A percentile compares a stretch with the other conserved stretches of the same genome.
phyloP scores from a whole-genome alignment of 2,797 vertebrate species.

The Chelidonichthys spinosus region DNA sequence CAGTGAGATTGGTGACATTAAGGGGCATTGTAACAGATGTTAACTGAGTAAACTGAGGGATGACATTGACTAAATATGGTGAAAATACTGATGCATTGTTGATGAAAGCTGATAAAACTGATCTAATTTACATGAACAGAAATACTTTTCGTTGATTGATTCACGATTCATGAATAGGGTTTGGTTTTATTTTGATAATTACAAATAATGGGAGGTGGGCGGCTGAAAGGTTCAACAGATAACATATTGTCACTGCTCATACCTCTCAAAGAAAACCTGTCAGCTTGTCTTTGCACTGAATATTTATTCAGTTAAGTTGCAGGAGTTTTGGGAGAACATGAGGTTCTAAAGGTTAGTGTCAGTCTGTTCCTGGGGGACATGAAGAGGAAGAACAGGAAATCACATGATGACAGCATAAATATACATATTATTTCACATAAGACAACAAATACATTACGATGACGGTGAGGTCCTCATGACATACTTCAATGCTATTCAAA shows the following conservation, averaged over 20 bases:
- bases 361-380: background rate
- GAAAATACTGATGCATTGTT: too few species aligned
- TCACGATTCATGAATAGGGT: background rate
- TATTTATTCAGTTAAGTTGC: background rate
- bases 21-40: too few species aligned
- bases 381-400: background rate
- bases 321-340: background rate
- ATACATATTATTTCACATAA: background rate
- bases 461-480: background rate
- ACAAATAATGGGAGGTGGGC: background rate
- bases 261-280: background rate
- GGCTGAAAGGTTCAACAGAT: background rate
- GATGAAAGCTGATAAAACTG: too few species aligned
- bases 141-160: background rate
- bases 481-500: background rate
- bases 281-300: too few species aligned
- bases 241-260: background rate
- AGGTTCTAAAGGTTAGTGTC: constrained; percentile 25
- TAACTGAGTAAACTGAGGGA: too few species aligned
- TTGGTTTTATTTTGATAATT: background rate
- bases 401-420: background rate
- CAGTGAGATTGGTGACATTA: too few species aligned
- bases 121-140: too few species aligned
- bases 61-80: background rate
- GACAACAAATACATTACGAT: background rate